Percentiles rank a stretch among this genome's conserved stretches.
Evolutionary conservation across 2,113 vertebrate genomes (phyloP).

Genomic region (Girardinichthys multiradiatus): DNA sequence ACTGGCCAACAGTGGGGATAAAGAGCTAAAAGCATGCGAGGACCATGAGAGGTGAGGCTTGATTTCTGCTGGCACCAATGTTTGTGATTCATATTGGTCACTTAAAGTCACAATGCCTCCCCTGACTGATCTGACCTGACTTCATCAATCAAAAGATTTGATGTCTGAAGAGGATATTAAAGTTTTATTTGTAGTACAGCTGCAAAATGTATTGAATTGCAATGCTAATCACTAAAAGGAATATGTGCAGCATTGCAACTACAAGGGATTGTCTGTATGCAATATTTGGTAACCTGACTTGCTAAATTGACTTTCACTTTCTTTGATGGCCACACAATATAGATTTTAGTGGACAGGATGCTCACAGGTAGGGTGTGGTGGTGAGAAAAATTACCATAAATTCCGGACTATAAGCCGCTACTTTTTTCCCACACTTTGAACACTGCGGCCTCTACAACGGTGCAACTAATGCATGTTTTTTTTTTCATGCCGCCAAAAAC

Average conservation of each 20-base stretch:
- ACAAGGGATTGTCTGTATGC: not conserved
- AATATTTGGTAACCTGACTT: not conserved
- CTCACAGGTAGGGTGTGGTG: too few relatives aligned
- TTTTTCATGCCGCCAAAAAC: too few relatives aligned
- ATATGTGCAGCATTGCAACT: not conserved
- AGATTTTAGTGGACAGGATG: too few relatives aligned
- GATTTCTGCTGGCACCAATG: slow-evolving; percentile 26
- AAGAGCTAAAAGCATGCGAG: slow-evolving; percentile 67
- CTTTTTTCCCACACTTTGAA: too few relatives aligned
- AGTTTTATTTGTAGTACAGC: not conserved
- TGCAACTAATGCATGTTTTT: too few relatives aligned
- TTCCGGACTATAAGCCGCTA: too few relatives aligned
- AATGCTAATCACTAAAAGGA: not conserved
- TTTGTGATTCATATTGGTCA: not conserved
- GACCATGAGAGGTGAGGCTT: slow-evolving; percentile 15
- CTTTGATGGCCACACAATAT: too few relatives aligned
- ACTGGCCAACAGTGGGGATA: slow-evolving; percentile 64
- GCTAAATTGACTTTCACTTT: too few relatives aligned
- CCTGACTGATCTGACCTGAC: not conserved
- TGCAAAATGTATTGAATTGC: not conserved
- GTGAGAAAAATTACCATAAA: too few relatives aligned
- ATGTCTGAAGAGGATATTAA: not conserved
- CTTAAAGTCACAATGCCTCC: not conserved
- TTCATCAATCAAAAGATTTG: not conserved
- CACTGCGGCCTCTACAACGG: too few relatives aligned